Evolutionary conservation across 2,797 vertebrate genomes (phyloP), one percentile per base, ranked within the genome.

Genomic region (Coreius guichenoti): DNA sequence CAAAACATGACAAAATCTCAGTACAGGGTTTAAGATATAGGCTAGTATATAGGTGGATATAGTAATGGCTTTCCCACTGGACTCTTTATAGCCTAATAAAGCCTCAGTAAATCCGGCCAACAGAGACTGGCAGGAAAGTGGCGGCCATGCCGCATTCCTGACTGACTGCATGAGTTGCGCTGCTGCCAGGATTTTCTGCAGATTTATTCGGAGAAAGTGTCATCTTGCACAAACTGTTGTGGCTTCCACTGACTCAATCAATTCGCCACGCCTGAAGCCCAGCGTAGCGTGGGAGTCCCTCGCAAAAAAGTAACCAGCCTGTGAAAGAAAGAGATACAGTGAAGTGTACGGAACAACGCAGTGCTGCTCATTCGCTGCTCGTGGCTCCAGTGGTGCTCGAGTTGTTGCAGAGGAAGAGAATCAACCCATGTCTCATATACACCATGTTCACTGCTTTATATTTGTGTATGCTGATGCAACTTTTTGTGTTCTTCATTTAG

Each of bases 171-270:
- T 95, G 93, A 92, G 91, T 88, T 89, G 86, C 88, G 39, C 86
- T 63, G 36, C 91, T 94, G 94, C 91, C 93, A 95, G 95, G 89
- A 95, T 96, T 94, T 95, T 93, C 93, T 94, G 94, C 91, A 90
- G 92, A 95, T 95, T 96, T 95, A 93, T 92, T 93, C 68, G 88
- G 93, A 94, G 96, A 95, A 96, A 97, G 94, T 94, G 91, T 95
- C 94, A 92, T 96, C 92, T 95, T 94, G 93, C 95, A 93, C 93
- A 94, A 94, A 94, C 94, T 91, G 94, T 94, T 95, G 95, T 95
- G 93, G 95, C 93, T 97, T 96, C 95, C 95, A 95, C 93, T 93
- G 91, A 90, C 89, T 86, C 93, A 96, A 97, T 97, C 93, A 94
- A 97, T 98, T 97, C 82, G 94, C 93, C 93, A 97, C 94, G 95